phyloP scores from a whole-genome alignment of 2,797 vertebrate genomes.

The Bradypodion ventrale region DNA sequence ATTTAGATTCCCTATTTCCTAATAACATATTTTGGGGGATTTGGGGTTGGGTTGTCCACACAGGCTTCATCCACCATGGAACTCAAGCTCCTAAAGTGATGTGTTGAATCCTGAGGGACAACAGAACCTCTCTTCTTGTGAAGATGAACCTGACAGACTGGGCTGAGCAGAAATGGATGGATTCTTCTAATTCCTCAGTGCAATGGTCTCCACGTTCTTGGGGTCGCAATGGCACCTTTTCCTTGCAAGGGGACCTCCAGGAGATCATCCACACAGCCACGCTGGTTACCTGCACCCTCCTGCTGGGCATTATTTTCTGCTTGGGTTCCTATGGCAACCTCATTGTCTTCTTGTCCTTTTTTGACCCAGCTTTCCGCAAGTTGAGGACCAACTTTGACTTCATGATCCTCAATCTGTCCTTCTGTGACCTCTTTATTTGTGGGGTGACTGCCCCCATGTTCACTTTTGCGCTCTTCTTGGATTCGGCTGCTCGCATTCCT shows the following conservation, averaged over 20 bases:
- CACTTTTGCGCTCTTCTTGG: conserved; percentile 88
- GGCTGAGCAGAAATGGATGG: conserved; percentile 65
- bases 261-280: conserved; percentile 86
- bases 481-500: conserved; percentile 79
- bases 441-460: conserved; percentile 94
- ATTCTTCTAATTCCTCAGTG: conserved; percentile 38
- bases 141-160: conserved; percentile 88
- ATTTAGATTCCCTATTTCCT: not conserved
- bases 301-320: conserved; percentile 90
- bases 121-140: conserved; percentile 11
- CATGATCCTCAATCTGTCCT: conserved; percentile 96
- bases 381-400: conserved; percentile 97
- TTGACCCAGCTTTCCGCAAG: conserved; percentile 94
- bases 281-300: conserved; percentile 86
- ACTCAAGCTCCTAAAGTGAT: conserved; percentile 11
- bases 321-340: conserved; percentile 96
- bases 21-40: conserved; percentile 1
- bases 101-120: not conserved
- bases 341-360: conserved; percentile 95
- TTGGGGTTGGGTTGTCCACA: not conserved
- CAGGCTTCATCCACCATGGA: conserved; percentile 32
- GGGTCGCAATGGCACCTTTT: conserved; percentile 61
- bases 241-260: conserved; percentile 64
- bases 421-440: conserved; percentile 96
- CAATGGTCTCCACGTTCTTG: conserved; percentile 48